Base-by-base conservation (phyloP, 2,113 vertebrate genomes). In the Spilogale gracilis region DNA sequence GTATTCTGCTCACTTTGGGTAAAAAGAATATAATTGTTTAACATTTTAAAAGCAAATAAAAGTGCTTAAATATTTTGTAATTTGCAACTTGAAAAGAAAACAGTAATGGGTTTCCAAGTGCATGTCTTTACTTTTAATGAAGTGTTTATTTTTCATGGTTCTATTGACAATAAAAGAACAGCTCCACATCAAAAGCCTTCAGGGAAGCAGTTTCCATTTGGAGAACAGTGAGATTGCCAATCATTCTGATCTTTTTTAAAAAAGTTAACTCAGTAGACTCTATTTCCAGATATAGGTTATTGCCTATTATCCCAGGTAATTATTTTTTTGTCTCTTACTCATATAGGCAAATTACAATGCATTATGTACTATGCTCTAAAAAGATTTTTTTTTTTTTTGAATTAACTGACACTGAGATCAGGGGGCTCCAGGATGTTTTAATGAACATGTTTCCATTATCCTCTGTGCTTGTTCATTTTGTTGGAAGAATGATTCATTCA, bases 61-160 rank as follows among this genome's bases (percentile, higher is more conserved):
- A 87, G 73, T 95, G 83, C 82, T 95, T 97, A 97, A 96, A 96
- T 97, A 97, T 96, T 97, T 97, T 91, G 93, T 92, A 94, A 96
- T 97, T 97, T 97, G 88, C 96, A 98, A 94, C 92, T 97, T 98
- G 90, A 96, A 97, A 96, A 97, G 96, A 97, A 98, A 98, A 97
- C 97, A 95, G 79, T 97, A 96, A 97, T 98, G 97, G 95, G 82
- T 94, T 98, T 98, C 96, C 96, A 96, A 96, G 88, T 94, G 65
- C 45, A 91, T 95, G 96, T 93, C 95, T 98, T 98, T 96, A 96
- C 90, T 98, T 97, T 98, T 96, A 98, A 98, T 97, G 97, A 98
- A 97, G 96, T 96, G 94, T 97, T 98, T 97, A 96, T 97, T 97
- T 95, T 98, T 97, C 96, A 94, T 97, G 95, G 90, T 94, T 97